These are phyloP conservation scores for Chrysochloris asiatica DNA, from an alignment of 2,113 vertebrate genomes.

Conservation along the genomic window DNA sequence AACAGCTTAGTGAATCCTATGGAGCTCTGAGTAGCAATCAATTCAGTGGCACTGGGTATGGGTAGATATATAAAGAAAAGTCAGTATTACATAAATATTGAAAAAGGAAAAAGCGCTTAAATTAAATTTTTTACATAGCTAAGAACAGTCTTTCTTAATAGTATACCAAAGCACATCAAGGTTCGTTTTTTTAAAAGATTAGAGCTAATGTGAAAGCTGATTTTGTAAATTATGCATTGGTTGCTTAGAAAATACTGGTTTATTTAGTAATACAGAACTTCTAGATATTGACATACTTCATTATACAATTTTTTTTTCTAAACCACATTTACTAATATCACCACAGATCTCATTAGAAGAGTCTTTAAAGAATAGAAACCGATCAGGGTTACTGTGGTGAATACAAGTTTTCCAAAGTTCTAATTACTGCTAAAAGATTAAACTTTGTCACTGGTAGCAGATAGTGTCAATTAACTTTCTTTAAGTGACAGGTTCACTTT, in stretches of 20 bases:
- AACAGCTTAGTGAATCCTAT: too few species aligned
- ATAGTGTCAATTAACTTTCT: neutral
- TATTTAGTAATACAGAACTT: neutral
- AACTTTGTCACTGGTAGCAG: conserved; percentile 32
- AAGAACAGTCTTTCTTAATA: neutral
- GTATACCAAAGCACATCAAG: neutral
- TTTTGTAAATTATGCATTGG: neutral
- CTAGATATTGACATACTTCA: conserved; percentile 12
- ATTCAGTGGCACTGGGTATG: too few species aligned
- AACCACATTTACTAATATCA: neutral
- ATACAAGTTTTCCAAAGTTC: neutral
- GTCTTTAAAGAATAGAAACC: neutral
- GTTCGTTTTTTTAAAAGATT: neutral
- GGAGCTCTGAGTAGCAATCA: too few species aligned
- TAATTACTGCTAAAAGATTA: neutral
- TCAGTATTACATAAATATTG: neutral
- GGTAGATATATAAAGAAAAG: neutral
- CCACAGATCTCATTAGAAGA: neutral
- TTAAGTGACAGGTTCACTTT: conserved; percentile 12
- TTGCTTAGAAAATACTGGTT: neutral
- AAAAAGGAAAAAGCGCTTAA: neutral
- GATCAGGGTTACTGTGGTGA: neutral
- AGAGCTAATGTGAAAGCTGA: conserved; percentile 18
- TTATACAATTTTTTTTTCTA: neutral
- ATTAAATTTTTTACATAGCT: conserved; percentile 17